Conservation (phyloP, 2,797 vertebrate genomes). For the Helarctos malayanus region DNA sequence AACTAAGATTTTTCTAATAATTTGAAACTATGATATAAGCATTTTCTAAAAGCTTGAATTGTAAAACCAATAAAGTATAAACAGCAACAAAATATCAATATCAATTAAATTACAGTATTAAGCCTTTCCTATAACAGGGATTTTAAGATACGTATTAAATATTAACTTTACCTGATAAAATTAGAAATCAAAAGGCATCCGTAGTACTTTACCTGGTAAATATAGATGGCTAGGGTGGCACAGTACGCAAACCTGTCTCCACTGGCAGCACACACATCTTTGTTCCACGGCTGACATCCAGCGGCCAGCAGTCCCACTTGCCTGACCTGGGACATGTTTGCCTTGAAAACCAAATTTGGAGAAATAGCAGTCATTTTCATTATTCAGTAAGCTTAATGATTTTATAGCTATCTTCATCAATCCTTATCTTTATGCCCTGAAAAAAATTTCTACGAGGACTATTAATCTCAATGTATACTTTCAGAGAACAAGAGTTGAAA, state of each 20-base stretch:
- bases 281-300: conserved; percentile 99
- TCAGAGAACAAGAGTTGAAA: not conserved
- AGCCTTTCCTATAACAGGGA: not conserved
- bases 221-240: conserved; percentile 97
- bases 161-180: not conserved
- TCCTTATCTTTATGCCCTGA: not conserved
- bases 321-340: conserved; percentile 96
- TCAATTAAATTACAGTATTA: not conserved
- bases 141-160: not conserved
- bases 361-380: not conserved
- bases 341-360: conserved; percentile 87
- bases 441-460: not conserved
- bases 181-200: not conserved
- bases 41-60: conserved; percentile 9
- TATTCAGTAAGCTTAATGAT: not conserved
- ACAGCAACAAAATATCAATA: not conserved
- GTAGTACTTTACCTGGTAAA: conserved; percentile 94
- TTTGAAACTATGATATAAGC: not conserved
- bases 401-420: not conserved
- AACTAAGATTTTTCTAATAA: not conserved
- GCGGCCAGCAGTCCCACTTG: conserved; percentile 97
- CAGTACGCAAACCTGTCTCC: conserved; percentile 98
- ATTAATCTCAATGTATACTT: not conserved
- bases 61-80: not conserved
- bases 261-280: conserved; percentile 96